Conservation (phyloP, 2,888 invertebrate genomes). For the Lydus trimaculatus region DNA sequence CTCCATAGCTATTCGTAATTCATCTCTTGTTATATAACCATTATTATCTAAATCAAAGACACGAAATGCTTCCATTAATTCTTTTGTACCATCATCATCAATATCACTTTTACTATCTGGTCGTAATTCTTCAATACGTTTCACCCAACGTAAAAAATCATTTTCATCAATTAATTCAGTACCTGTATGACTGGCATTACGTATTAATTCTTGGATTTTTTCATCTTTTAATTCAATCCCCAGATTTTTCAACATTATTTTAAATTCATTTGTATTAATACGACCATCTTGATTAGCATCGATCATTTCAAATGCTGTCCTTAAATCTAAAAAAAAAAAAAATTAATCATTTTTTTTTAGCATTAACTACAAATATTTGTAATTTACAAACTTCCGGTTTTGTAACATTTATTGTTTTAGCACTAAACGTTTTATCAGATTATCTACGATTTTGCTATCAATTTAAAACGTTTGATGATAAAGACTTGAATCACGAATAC, state of each 20-base stretch:
- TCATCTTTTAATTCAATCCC: slow-evolving; percentile 79
- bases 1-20: slow-evolving; percentile 79
- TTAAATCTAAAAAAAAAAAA: slow-evolving; percentile 67
- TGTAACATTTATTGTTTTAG: too few species aligned
- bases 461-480: too few species aligned
- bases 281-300: slow-evolving; percentile 81
- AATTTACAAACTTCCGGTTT: too few species aligned
- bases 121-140: slow-evolving; percentile 74
- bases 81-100: slow-evolving; percentile 73
- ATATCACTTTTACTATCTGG: slow-evolving; percentile 68
- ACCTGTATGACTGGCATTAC: slow-evolving; percentile 71
- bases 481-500: too few species aligned
- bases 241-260: slow-evolving; percentile 79
- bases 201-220: slow-evolving; percentile 75
- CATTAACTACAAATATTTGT: too few species aligned
- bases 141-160: slow-evolving; percentile 81
- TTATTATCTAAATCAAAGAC: slow-evolving; percentile 91
- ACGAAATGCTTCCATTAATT: slow-evolving; percentile 87
- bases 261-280: slow-evolving; percentile 77
- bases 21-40: slow-evolving; percentile 86
- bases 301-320: slow-evolving; percentile 79
- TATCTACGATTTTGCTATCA: too few species aligned
- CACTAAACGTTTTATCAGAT: too few species aligned
- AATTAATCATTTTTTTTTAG: too few species aligned
- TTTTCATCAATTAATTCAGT: slow-evolving; percentile 79